These are phyloP conservation scores for Hepsetus odoe DNA, from an alignment of 2,113 vertebrate genomes.

Conservation along the genomic window DNA sequence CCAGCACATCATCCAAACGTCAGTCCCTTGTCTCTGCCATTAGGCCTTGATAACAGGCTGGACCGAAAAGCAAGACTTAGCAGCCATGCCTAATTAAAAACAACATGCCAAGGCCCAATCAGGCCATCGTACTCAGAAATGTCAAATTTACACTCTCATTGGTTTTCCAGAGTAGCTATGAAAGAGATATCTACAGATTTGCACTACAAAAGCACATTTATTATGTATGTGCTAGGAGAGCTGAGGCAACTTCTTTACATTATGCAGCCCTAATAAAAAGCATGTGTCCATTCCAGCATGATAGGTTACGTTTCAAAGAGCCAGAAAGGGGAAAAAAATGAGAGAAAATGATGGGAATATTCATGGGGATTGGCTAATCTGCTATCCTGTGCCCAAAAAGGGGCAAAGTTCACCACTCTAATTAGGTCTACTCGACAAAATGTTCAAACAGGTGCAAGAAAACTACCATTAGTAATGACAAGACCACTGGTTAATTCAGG, in stretches of 20 bases:
- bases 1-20: background rate
- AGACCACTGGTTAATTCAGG: background rate
- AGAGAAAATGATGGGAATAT: background rate
- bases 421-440: background rate
- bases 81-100: constrained; percentile 12
- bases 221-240: no score
- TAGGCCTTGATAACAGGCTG: constrained; percentile 25
- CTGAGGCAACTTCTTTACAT: no score
- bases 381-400: no score
- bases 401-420: background rate
- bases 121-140: background rate
- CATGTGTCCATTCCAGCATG: background rate
- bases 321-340: background rate
- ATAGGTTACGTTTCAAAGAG: background rate
- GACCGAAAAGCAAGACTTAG: constrained; percentile 3
- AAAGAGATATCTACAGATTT: background rate
- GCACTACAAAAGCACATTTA: background rate
- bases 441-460: background rate
- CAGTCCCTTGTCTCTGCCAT: constrained; percentile 18
- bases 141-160: background rate
- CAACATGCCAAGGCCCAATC: background rate
- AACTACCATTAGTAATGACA: background rate
- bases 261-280: background rate
- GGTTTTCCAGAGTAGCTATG: background rate
- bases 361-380: background rate